phyloP scores from a whole-genome alignment of 1,140 invertebrate genomes.

The Delia radicum region DNA sequence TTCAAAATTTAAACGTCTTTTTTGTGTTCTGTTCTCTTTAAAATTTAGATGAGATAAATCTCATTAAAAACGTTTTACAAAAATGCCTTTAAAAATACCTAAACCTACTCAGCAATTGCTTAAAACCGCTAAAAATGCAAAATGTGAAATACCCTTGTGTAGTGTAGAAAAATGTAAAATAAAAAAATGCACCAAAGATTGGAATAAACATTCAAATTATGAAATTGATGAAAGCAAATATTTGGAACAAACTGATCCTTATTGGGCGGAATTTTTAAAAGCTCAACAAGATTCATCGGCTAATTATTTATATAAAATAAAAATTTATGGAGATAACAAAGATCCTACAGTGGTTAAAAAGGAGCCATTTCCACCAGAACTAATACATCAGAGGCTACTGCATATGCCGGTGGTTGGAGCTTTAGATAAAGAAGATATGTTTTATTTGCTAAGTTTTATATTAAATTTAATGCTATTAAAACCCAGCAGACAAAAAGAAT shows the following conservation, averaged over 20 bases:
- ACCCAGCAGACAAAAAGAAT: neutral
- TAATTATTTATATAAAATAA: neutral
- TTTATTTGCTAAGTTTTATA: neutral
- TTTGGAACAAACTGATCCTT: neutral
- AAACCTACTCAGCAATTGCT: neutral
- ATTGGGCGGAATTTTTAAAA: neutral
- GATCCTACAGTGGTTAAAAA: neutral
- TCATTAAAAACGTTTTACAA: neutral
- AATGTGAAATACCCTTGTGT: neutral
- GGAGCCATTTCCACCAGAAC: neutral
- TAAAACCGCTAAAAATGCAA: neutral
- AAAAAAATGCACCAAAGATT: neutral
- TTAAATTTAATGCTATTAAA: neutral
- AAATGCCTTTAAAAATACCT: neutral
- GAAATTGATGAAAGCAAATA: neutral
- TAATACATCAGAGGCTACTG: neutral
- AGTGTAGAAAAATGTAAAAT: neutral
- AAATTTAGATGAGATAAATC: too few relatives aligned
- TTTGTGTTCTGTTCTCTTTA: too few relatives aligned
- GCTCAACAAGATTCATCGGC: neutral
- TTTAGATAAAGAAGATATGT: neutral
- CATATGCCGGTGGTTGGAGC: neutral
- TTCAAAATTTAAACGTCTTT: too few relatives aligned
- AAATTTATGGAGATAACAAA: neutral
- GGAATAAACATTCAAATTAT: too few relatives aligned